A percentile compares a stretch with the other conserved stretches of the same genome.
phyloP scores from a whole-genome alignment of 2,113 vertebrate species.

The Alectura lathami region DNA sequence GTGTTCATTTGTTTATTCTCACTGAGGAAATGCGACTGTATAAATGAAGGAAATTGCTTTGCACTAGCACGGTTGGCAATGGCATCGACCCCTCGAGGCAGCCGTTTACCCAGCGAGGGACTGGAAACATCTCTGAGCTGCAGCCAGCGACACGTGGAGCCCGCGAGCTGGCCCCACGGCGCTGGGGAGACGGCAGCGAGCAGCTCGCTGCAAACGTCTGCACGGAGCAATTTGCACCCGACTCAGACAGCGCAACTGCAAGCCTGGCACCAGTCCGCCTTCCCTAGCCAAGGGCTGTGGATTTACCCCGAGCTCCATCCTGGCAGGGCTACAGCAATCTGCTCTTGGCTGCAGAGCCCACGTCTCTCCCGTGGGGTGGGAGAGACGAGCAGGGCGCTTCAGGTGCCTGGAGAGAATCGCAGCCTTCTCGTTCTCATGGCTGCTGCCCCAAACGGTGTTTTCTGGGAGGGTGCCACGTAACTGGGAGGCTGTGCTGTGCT shows the following conservation, averaged over 20 bases:
- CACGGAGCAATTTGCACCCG: not conserved
- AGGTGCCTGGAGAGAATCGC: not conserved
- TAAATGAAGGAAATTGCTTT: not conserved
- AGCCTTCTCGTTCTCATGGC: not conserved
- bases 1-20: not conserved
- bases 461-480: not conserved
- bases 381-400: not conserved
- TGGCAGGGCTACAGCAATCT: not conserved
- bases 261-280: not conserved
- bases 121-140: not conserved
- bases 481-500: not conserved
- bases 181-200: not conserved
- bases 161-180: accelerated
- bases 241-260: not conserved
- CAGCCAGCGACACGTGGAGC: accelerated
- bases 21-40: not conserved
- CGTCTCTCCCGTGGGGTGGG: no score
- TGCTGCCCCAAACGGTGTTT: not conserved
- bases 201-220: not conserved
- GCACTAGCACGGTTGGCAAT: not conserved
- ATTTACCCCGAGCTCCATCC: not conserved
- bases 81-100: not conserved
- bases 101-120: not conserved
- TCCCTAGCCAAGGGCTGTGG: not conserved
- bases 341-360: not conserved